Base-by-base conservation (phyloP, 2,888 invertebrate species). In the Andrena bicolor region DNA sequence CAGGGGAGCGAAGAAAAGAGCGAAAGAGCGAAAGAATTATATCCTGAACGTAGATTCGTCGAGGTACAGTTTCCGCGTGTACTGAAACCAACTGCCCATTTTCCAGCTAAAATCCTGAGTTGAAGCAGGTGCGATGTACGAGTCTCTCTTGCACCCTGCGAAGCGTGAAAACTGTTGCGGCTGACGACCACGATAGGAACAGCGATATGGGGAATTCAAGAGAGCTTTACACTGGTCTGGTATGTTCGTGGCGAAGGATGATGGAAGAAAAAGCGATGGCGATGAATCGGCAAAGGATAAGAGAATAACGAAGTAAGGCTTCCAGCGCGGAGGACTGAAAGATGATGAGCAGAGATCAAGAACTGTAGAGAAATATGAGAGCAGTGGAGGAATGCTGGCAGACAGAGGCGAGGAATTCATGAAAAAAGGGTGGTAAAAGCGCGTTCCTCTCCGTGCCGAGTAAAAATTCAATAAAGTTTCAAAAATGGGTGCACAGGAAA, bases 211-310 rank as follows among this genome's bases (percentile, higher is more conserved):
- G 75, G 76, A 83, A 76, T 80, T 74, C 75, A 61, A 58, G 56
- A 78, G 83, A 80, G 86, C 80, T 70, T 86, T 69, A 69, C 58
- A 75, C 75, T 73, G 76, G 76, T 78, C 48, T 76, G 53, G 63
- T 66, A 75, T 82, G 78, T 60, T 71, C 64, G n/a, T 61, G 68
- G 51, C 8, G 60, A 35, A 53, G 28, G 58, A 51, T 30, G 30
- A 16, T 6, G 48, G 41, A 28, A 13, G 23, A 64, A 66, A 49
- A 79, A 75, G 61, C 53, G 53, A 23, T 48, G 60, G 41, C 26
- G 41, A 74, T 41, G 69, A 76, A 81, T 81, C 72, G 76, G 76
- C 77, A 73, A 23, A 51, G 64, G 76, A 74, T 78, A 76, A 69
- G 73, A 78, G 80, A 60, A 84, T 84, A 70, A 69, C 64, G 74